Base-by-base conservation (phyloP, 1,140 invertebrate genomes). In the Lepidotrigona ventralis region DNA sequence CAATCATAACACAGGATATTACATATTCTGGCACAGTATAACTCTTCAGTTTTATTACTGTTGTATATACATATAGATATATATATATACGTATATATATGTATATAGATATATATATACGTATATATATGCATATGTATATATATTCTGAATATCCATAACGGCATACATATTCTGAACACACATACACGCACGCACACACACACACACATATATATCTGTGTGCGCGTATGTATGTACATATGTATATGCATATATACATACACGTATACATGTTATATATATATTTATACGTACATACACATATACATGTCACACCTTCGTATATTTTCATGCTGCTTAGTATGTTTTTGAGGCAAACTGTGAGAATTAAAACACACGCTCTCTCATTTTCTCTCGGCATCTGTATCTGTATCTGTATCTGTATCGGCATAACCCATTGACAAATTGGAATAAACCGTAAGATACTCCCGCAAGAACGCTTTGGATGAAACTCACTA, bases 1-100 rank as follows among this genome's bases (percentile, higher is more conserved):
- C 83, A 71, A 81, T 85, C 72, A n/a, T 74, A 75, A 81, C 71
- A 81, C 79, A 85, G 64, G 79, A 81, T 81, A 75, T 85, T 81
- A 81, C 66, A 70, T 81, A 58, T 69, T 71, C 72, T 75, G 70
- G 71, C 64, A 81, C 63, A 33, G 71, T 80, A 74, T 51, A 70
- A 69, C 54, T 82, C 56, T 76, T 58, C 76, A 75, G 63, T 79
- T 71, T 69, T 66, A 66, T 83, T 70, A 79, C 39, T 69, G 60
- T 29, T 83, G 60, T 54, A 21, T 69, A 54, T 33, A 81, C n/a
- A 66, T 29, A 80, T 53, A 53, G 33, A 21, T 74, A 51, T 39
- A 29, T 84, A 69, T 51, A 53, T 53, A 85, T 81, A 39, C 2
- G 2, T 3, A 39, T 46, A 9, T 46, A 8, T 46, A 46, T 9